phyloP scores from a whole-genome alignment of 2,888 invertebrate genomes.

The Scelioninae gen. 1 region DNA sequence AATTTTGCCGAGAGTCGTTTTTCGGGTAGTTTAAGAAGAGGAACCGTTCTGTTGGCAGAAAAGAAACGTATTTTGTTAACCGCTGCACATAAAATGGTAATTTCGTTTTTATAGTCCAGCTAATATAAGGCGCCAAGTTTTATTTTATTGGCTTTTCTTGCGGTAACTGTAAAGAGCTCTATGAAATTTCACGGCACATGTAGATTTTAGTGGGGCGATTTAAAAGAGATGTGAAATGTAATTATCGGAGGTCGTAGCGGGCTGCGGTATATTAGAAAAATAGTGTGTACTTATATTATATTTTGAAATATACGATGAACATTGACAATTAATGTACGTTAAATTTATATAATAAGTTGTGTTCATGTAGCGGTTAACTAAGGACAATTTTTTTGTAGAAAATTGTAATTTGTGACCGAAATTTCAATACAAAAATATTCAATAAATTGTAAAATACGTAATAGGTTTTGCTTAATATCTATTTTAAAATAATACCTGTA shows the following conservation, averaged over 20 bases:
- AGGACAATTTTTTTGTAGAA: too few species aligned
- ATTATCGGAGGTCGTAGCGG: background rate
- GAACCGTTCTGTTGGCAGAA: constrained; percentile 55
- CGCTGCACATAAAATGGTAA: constrained; percentile 31
- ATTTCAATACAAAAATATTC: too few species aligned
- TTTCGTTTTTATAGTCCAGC: constrained; percentile 25
- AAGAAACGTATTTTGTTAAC: constrained; percentile 22
- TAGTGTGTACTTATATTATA: too few species aligned
- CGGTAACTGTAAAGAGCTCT: constrained; percentile 4
- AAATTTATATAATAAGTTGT: too few species aligned
- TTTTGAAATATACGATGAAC: too few species aligned
- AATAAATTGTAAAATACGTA: too few species aligned
- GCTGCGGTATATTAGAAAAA: too few species aligned
- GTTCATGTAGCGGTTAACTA: too few species aligned
- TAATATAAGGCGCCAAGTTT: constrained; percentile 22
- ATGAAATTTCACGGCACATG: constrained; percentile 20
- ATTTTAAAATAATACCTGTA: too few species aligned
- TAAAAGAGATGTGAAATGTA: constrained; percentile 4
- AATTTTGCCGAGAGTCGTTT: constrained; percentile 45
- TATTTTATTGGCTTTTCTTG: constrained; percentile 20
- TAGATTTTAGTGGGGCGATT: constrained; percentile 21
- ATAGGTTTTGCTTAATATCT: too few species aligned
- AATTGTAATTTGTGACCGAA: too few species aligned
- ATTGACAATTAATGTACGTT: too few species aligned
- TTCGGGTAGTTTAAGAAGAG: constrained; percentile 43